Conservation (phyloP, 2,113 vertebrate genomes). For the Phyllostomus discolor region DNA sequence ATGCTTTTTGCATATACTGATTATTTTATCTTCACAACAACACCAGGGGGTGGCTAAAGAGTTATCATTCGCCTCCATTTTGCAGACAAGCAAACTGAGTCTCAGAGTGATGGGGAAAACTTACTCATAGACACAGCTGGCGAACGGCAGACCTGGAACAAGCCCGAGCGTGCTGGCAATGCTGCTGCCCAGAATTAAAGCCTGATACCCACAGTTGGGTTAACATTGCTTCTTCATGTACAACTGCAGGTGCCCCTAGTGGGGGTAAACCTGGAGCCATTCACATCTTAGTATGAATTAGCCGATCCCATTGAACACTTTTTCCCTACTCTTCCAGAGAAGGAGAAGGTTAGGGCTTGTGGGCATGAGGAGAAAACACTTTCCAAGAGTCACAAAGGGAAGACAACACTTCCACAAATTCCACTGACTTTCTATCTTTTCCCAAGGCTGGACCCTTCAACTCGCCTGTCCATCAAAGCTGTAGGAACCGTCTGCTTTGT, state of each 20-base stretch:
- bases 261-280: not conserved
- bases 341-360: not conserved
- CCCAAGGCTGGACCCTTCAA: not conserved
- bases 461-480: not conserved
- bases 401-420: not conserved
- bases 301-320: not conserved
- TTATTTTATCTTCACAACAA: not conserved
- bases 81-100: not conserved
- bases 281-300: not conserved
- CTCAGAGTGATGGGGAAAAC: not conserved
- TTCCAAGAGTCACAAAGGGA: not conserved
- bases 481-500: accelerated
- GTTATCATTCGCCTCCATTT: not conserved
- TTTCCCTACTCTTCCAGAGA: not conserved
- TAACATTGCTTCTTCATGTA: not conserved
- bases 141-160: accelerated
- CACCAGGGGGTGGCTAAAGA: not conserved
- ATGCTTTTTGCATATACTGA: not conserved
- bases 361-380: not conserved
- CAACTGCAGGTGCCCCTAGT: not conserved
- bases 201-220: not conserved
- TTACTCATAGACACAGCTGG: not conserved
- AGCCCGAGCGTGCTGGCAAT: accelerated
- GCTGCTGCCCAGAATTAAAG: accelerated
- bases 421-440: not conserved